Conservation (phyloP, 2,888 invertebrate genomes). For the Papilio gigon region DNA sequence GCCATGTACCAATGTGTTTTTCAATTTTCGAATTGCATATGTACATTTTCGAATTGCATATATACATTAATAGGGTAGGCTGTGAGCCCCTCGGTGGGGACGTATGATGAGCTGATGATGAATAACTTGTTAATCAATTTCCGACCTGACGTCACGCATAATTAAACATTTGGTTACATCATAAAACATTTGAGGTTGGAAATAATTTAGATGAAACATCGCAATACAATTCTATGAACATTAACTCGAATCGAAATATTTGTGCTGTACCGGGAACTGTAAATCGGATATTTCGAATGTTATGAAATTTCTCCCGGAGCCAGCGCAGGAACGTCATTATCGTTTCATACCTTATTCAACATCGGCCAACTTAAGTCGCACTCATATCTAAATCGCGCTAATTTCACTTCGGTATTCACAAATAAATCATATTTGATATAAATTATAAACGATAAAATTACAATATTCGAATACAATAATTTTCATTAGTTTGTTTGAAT, state of each 20-base stretch:
- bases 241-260: constrained; percentile 20
- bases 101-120: no score
- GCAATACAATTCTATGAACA: constrained; percentile 13
- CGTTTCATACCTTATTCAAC: constrained; percentile 34
- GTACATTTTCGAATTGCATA: no score
- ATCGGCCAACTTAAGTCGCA: constrained; percentile 12
- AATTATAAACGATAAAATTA: neutral
- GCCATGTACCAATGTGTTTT: no score
- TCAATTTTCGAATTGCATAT: no score
- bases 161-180: neutral
- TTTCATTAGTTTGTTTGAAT: neutral
- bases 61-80: no score
- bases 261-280: constrained; percentile 7
- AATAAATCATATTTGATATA: neutral
- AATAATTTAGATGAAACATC: constrained; percentile 11
- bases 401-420: neutral
- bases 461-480: neutral
- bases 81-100: no score
- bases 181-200: neutral
- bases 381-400: neutral
- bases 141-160: neutral
- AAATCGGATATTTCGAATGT: constrained; percentile 28
- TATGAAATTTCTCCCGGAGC: constrained; percentile 11
- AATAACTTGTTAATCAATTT: neutral
- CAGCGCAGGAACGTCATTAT: constrained; percentile 26